Percentiles rank a stretch among this genome's conserved stretches.
phyloP scores from a whole-genome alignment of 2,113 vertebrate species.

The Tetrao urogallus region DNA sequence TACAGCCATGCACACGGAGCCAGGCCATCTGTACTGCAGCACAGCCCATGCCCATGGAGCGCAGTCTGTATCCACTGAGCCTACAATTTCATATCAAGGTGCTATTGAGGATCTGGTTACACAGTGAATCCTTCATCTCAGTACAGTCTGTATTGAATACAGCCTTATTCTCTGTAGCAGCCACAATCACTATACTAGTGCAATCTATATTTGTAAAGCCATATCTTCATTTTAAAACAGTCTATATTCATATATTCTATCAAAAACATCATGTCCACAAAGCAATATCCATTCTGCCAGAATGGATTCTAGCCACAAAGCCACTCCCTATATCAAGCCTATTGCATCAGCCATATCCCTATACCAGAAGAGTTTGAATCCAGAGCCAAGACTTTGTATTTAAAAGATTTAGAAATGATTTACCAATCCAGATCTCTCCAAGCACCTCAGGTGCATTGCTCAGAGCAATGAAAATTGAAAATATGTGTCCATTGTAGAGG shows the following conservation, averaged over 20 bases:
- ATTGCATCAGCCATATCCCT: neutral
- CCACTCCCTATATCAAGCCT: neutral
- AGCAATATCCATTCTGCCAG: conserved; percentile 4
- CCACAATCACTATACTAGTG: neutral
- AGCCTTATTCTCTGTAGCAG: neutral
- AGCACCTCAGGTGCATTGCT: conserved; percentile 50
- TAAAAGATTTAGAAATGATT: conserved; percentile 52
- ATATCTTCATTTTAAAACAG: conserved; percentile 7
- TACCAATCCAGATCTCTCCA: conserved; percentile 65
- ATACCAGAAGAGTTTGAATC: conserved; percentile 30
- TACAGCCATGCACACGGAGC: neutral
- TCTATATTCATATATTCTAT: conserved; percentile 11
- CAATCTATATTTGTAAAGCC: conserved; percentile 26
- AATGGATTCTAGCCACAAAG: neutral
- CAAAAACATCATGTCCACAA: neutral
- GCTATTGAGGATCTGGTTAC: conserved; percentile 4
- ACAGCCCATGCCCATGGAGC: rapidly evolving
- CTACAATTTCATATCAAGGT: neutral
- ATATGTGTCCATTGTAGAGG: neutral
- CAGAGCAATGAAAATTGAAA: conserved; percentile 52
- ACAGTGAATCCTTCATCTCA: neutral
- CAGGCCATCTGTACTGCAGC: neutral
- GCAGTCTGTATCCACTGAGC: neutral
- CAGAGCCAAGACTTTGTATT: conserved; percentile 47
- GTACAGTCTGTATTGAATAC: neutral